Base-by-base conservation (phyloP, 2,797 vertebrate species). In the Spheniscus humboldti region DNA sequence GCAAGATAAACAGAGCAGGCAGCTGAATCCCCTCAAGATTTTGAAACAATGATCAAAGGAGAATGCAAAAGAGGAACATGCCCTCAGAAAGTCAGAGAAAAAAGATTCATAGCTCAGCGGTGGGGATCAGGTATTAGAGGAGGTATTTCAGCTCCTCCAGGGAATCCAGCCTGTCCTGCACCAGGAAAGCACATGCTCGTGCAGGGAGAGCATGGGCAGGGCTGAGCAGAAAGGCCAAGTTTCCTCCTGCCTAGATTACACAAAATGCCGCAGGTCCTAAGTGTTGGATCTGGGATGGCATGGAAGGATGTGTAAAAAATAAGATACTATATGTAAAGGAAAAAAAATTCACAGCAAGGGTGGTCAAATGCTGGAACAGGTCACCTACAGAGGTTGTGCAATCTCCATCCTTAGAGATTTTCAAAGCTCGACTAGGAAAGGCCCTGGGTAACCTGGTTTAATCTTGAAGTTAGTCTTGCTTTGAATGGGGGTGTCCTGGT, bases 21-120 rank as follows among this genome's bases (percentile, higher is more conserved):
- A 88, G 94, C 76, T 88, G 85, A 95, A 86, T 90, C 56, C 90
- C 69, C 91, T 81, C 39, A 66, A 86, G 95, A 78, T 76, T 95
- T 90, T 81, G 62, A 95, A 96, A 94, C 76, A 93, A 81, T 30
- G 85, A 92, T 95, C 93, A 95, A 94, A 96, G 62, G 30, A 91
- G 92, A 96, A 95, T 86, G 76, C 39, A 86, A 83, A 90, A 80
- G 66, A 90, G 55, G 12, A 94, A 78, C 35, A 62, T 64, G 72
- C 57, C 64, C 85, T 90, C 73, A 47, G 85, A 88, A 92, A 94
- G 89, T 60, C 64, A 75, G 67, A 81, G 27, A n/a, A 53, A 89
- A 87, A 81, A 47, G 30, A 84, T 66, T 90, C 35, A 56, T 12
- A 75, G 55, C 37, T 80, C 27, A 60, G 27, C 3, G 4, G 35